Evolutionary conservation across 2,888 invertebrate genomes (phyloP), one percentile per base, ranked within the genome.

Genomic region (Phlogophora meticulosa): DNA sequence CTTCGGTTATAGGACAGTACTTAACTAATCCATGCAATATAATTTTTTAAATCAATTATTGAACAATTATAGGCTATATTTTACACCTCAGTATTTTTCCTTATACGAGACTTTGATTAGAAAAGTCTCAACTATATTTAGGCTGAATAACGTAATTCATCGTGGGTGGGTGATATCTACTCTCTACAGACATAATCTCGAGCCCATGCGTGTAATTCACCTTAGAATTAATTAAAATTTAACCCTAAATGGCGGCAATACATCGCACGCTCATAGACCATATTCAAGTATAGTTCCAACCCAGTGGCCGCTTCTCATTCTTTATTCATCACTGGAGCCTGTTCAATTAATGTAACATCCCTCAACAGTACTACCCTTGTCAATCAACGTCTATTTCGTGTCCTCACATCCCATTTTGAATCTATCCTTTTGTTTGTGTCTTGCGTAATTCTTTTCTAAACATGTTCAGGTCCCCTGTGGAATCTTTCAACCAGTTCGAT

Each of bases 361-460:
- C 70, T 77, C 72, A 78, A 74, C 81, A 77, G 78, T 66, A 58
- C 49, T 71, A 84, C 85, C 85, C 84, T 81, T 84, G 78, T 85
- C 85, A 85, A 85, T 85, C 85, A 84, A 80, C 62, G 83, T 84
- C 84, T 71, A 71, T 73, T 77, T 76, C 57, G 62, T 61, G 68
- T 75, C 72, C 66, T 71, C 73, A 66, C 70, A 76, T 73, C 46
- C 66, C 59, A 46, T 52, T 76, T 63, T 53, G 45, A 60, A 76
- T 71, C 63, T 71, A 73, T 76, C 56, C 53, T 49, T 70, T 75
- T 74, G 65, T 74, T 71, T 68, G 40, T 38, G 49, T 66, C 63
- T 52, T 61, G 24, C n/a, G 58, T 76, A 67, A 70, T 67, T 70
- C 66, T 70, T 69, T 73, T 36, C 24, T 20, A 42, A 78, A 62